Evolutionary conservation across 2,888 invertebrate species (phyloP), one percentile per base, ranked within the genome.

Genomic region (Trypoxylon attenuatum): DNA sequence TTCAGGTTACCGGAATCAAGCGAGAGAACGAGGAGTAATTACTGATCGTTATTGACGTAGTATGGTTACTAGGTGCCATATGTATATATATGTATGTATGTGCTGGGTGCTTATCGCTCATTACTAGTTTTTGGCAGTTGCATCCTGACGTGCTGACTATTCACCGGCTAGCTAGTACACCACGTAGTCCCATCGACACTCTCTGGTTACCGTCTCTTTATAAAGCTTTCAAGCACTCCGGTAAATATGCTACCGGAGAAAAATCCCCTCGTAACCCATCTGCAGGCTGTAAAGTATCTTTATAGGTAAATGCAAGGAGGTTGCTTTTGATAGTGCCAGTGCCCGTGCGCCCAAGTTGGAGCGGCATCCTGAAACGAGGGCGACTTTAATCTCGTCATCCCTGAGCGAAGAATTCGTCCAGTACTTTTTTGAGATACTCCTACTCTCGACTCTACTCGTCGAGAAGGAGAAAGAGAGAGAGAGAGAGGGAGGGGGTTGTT

Each of bases 31-130:
- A 42, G 45, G 33, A 43, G 55, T 59, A 74, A 73, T 73, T 71
- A 59, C 63, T 33, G 71, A 46, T 41, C 68, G 64, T 69, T 73
- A 71, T 71, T 59, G 75, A 68, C 61, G 68, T 49, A 39, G 25
- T 19, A n/a, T 43, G 57, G 61, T 68, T 63, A 61, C 68, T 18
- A 27, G 19, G 38, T 60, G 55, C 61, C 68, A 54, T 55, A 51
- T 38, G 29, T 54, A 22, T 16, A n/a, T n/a, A n/a, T n/a, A n/a
- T n/a, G n/a, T n/a, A n/a, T n/a, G n/a, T n/a, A n/a, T n/a, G n/a
- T 13, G 13, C 33, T 8, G 49, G 21, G 27, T 51, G 49, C 62
- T 62, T 73, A 45, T 58, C 25, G 56, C n/a, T 5, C 42, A 45
- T 62, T 33, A 47, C 61, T 50, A 69, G 50, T 69, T 73, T 58